Evolutionary conservation across 2,113 vertebrate species (phyloP).

Genomic region (Pluvialis apricaria): DNA sequence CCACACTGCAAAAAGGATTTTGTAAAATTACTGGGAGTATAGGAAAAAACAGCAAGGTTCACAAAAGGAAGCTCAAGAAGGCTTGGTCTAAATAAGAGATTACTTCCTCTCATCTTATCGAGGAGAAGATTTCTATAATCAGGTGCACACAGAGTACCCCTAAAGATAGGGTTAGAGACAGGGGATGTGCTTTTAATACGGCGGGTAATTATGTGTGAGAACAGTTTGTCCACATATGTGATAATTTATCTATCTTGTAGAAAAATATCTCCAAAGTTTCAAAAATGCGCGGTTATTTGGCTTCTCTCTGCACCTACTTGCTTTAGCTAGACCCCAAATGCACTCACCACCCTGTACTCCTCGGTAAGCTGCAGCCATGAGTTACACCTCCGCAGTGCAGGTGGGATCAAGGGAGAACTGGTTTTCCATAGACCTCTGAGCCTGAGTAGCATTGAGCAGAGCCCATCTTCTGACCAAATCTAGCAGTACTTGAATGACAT

Average conservation of each 20-base stretch:
- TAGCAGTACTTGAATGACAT: not conserved
- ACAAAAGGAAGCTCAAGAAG: not conserved
- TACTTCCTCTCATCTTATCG: accelerated
- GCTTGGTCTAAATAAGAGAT: not conserved
- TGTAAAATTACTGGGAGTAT: not conserved
- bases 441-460: not conserved
- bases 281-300: not conserved
- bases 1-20: not conserved
- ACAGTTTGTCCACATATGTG: not conserved
- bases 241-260: not conserved
- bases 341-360: not conserved
- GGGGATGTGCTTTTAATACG: not conserved
- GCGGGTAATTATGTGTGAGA: not conserved
- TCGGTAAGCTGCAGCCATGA: accelerated
- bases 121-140: not conserved
- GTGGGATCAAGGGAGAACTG: not conserved
- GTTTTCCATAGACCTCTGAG: not conserved
- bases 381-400: not conserved
- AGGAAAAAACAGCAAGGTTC: not conserved
- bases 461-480: not conserved
- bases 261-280: not conserved
- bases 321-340: not conserved
- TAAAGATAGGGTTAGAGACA: not conserved
- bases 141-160: not conserved
- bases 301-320: not conserved